Percentiles rank a stretch among this genome's conserved stretches.
Conservation (phyloP, 2,888 invertebrate genomes). For the Drosophila buzzatii region DNA sequence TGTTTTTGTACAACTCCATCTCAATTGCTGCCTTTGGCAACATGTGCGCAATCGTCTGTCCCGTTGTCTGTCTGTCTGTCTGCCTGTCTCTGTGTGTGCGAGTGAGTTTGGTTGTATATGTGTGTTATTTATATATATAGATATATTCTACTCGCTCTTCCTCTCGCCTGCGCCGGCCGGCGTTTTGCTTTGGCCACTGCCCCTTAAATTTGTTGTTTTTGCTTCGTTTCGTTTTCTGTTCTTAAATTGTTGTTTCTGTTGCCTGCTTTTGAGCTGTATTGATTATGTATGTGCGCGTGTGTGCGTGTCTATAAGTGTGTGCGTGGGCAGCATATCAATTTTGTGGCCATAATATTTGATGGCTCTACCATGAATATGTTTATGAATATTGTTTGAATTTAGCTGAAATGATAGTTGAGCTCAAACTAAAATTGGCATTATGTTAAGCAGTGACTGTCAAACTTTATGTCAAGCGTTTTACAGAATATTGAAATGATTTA, state of each 20-base stretch:
- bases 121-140: neutral
- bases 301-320: neutral
- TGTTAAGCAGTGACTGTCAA: neutral
- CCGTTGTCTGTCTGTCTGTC: neutral
- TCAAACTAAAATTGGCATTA: neutral
- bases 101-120: neutral
- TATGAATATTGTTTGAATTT: neutral
- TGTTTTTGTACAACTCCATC: slow-evolving; percentile 24
- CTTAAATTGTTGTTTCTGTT: slow-evolving; percentile 18
- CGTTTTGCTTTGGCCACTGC: slow-evolving; percentile 15
- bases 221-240: slow-evolving; percentile 11
- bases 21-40: slow-evolving; percentile 63
- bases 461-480: neutral
- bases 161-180: slow-evolving; percentile 18
- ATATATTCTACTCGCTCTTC: slow-evolving; percentile 6
- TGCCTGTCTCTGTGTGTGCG: neutral
- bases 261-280: slow-evolving; percentile 33
- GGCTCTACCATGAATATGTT: slow-evolving; percentile 10
- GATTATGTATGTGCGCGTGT: slow-evolving; percentile 2
- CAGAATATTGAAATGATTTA: neutral
- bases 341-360: slow-evolving; percentile 26
- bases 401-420: neutral
- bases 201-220: slow-evolving; percentile 36
- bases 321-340: slow-evolving; percentile 3
- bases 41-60: slow-evolving; percentile 50